A percentile compares a stretch with the other conserved stretches of the same genome.
phyloP scores from a whole-genome alignment of 2,888 invertebrate genomes.

The Cantharis flavilabris region DNA sequence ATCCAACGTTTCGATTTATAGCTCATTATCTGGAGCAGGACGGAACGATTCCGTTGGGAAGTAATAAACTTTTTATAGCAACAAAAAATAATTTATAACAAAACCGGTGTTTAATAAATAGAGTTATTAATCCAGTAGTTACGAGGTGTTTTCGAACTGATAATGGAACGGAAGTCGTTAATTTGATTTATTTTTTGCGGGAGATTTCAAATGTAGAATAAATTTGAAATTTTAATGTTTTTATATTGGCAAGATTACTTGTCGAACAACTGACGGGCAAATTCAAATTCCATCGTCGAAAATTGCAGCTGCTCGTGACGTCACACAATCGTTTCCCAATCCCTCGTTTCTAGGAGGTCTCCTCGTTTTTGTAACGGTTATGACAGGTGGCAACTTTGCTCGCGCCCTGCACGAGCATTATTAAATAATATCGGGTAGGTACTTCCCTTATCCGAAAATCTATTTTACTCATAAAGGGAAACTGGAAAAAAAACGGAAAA shows the following conservation, averaged over 20 bases:
- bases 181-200: neutral
- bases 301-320: conserved; percentile 33
- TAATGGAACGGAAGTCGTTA: neutral
- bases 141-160: neutral
- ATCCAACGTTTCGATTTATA: neutral
- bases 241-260: conserved; percentile 9
- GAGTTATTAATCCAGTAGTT: neutral
- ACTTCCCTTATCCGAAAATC: conserved; percentile 20
- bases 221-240: neutral
- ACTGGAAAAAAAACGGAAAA: neutral
- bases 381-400: conserved; percentile 33
- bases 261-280: conserved; percentile 19
- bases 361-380: conserved; percentile 32
- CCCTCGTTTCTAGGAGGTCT: conserved; percentile 20
- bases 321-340: conserved; percentile 19
- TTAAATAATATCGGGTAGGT: neutral
- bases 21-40: neutral
- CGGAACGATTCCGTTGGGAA: neutral
- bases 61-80: neutral
- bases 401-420: conserved; percentile 29
- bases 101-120: neutral
- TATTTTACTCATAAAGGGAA: neutral
- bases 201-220: neutral
- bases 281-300: conserved; percentile 14
- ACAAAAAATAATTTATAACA: neutral